Base-by-base conservation (phyloP, 2,888 invertebrate genomes). In the Agrilus cyanescens region DNA sequence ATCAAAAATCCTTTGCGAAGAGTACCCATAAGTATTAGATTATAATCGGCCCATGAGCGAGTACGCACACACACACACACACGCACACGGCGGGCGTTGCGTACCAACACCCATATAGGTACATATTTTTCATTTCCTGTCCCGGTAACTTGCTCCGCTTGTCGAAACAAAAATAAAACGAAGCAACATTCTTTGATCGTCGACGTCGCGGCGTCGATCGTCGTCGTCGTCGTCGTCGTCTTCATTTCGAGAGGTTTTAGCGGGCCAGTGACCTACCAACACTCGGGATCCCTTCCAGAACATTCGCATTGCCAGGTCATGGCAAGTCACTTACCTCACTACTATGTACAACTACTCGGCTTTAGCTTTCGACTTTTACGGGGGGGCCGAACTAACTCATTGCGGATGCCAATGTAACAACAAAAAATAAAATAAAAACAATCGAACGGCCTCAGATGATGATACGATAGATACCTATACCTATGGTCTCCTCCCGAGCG, bases 321-420 rank as follows among this genome's bases (percentile, higher is more conserved):
- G 59, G 55, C 61, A 66, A 77, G 77, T 78, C 77, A 76, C 73
- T 76, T 76, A 76, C 76, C 76, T 73, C 74, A 67, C 53, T 63
- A 63, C n/a, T 25, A 25, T 25, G 62, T 63, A 64, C 65, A 67
- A 61, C 65, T 63, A 65, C 58, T 52, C 52, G 52, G 49, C 53
- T 25, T 25, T 25, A 25, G 25, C 25, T 25, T 25, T 25, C 8
- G 25, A n/a, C 33, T 25, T 35, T 12, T 18, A 16, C 15, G 36
- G 8, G 10, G 10, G 25, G 25, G 10, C 25, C 25, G 25, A 25
- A 25, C 6, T 10, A 25, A 10, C 25, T 25, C n/a, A n/a, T n/a
- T 10, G 25, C 25, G 25, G 25, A 25, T 25, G 25, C 25, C 25
- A 25, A 25, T 25, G 25, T 25, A 20, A 20, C 5, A 20, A 5